phyloP scores from a whole-genome alignment of 2,797 vertebrate species.

The Acropternis orthonyx region DNA sequence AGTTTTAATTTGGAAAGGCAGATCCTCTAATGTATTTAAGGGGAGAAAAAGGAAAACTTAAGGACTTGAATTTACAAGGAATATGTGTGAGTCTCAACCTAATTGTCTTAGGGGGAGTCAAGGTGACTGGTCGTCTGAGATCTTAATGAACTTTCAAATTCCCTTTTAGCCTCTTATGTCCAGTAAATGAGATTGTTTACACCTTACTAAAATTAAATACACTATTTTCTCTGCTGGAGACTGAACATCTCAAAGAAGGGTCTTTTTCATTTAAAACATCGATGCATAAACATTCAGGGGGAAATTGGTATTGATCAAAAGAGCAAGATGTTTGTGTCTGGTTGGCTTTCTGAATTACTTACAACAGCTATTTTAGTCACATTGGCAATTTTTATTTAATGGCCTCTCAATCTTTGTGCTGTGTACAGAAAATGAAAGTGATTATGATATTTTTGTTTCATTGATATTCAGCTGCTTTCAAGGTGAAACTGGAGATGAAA shows the following conservation, averaged over 20 bases:
- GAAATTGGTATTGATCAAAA: constrained; percentile 46
- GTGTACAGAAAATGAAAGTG: constrained; percentile 36
- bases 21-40: neutral
- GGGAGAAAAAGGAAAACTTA: neutral
- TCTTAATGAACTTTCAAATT: neutral
- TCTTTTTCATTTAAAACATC: neutral
- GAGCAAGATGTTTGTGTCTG: neutral
- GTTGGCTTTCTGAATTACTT: neutral
- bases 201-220: neutral
- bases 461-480: constrained; percentile 65
- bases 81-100: fast-evolving
- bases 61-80: neutral
- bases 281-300: neutral
- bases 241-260: neutral
- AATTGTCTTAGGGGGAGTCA: fast-evolving
- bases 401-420: neutral
- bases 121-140: neutral
- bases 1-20: neutral
- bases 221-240: neutral
- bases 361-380: constrained; percentile 15
- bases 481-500: constrained; percentile 24
- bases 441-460: constrained; percentile 56
- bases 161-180: neutral
- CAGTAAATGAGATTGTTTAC: neutral
- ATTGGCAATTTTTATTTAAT: constrained; percentile 39